Evolutionary conservation across 2,888 invertebrate genomes (phyloP).

Genomic region (Sicus ferrugineus): DNA sequence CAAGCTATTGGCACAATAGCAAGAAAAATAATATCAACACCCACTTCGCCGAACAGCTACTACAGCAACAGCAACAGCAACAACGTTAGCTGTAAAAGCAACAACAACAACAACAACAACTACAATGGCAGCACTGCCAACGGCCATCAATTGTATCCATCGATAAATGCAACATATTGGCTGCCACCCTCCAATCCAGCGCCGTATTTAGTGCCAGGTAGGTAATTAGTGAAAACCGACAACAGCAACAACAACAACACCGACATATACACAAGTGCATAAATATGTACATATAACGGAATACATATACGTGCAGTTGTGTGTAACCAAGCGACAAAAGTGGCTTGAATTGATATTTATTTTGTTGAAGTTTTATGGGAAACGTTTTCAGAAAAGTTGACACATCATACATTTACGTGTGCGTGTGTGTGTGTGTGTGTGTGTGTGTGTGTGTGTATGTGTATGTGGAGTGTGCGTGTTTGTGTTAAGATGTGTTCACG

Average conservation of each 20-base stretch:
- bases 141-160: constrained; percentile 70
- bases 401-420: neutral
- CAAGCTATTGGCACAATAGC: neutral
- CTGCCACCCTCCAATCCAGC: constrained; percentile 80
- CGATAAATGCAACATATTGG: constrained; percentile 86
- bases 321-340: neutral
- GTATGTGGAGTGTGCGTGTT: neutral
- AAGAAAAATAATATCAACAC: constrained; percentile 40
- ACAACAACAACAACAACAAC: constrained; percentile 34
- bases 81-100: no score
- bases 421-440: neutral
- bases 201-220: constrained; percentile 87
- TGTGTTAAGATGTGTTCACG: neutral
- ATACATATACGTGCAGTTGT: neutral
- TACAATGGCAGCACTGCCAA: constrained; percentile 50
- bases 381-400: constrained; percentile 1
- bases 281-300: neutral
- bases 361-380: constrained; percentile 8
- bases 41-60: constrained; percentile 40
- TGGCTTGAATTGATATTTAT: neutral
- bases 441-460: neutral
- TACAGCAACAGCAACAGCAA: constrained; percentile 32
- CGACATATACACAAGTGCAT: neutral
- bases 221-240: constrained; percentile 46
- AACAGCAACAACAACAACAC: neutral